A percentile compares a stretch with the other conserved stretches of the same genome.
Conservation (phyloP, 2,888 invertebrate species). For the Artemia sinica region DNA sequence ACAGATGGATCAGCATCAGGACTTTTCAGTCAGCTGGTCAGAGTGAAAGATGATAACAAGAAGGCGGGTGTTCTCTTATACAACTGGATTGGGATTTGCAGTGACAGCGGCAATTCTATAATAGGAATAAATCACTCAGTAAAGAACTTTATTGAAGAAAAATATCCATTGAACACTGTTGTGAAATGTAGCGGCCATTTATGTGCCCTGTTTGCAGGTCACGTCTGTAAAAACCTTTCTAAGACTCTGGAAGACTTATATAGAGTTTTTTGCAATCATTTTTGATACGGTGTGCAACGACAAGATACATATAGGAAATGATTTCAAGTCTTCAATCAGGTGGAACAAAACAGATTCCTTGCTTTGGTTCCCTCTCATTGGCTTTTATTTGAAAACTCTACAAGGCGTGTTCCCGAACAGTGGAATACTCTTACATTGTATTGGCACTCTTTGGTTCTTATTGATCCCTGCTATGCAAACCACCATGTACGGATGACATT, state of each 20-base stretch:
- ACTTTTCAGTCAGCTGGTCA: neutral
- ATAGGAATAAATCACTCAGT: neutral
- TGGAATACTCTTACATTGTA: no score
- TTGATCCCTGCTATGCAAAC: no score
- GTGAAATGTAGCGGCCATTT: neutral
- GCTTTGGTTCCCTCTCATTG: neutral
- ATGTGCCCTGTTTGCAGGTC: neutral
- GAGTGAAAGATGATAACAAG: neutral
- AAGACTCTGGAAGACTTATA: neutral
- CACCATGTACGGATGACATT: no score
- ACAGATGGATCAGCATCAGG: neutral
- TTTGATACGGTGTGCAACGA: neutral
- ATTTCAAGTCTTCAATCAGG: neutral
- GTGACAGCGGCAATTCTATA: neutral
- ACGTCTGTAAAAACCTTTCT: neutral
- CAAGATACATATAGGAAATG: neutral
- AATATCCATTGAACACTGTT: neutral
- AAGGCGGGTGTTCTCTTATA: neutral
- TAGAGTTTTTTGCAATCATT: neutral
- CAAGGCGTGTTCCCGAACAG: no score
- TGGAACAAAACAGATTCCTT: neutral
- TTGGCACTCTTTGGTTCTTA: no score
- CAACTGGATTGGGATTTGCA: neutral
- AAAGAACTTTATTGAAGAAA: neutral
- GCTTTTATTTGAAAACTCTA: no score